Evolutionary conservation across 2,113 vertebrate genomes (phyloP).

Genomic region (Oncorhynchus gorbuscha): DNA sequence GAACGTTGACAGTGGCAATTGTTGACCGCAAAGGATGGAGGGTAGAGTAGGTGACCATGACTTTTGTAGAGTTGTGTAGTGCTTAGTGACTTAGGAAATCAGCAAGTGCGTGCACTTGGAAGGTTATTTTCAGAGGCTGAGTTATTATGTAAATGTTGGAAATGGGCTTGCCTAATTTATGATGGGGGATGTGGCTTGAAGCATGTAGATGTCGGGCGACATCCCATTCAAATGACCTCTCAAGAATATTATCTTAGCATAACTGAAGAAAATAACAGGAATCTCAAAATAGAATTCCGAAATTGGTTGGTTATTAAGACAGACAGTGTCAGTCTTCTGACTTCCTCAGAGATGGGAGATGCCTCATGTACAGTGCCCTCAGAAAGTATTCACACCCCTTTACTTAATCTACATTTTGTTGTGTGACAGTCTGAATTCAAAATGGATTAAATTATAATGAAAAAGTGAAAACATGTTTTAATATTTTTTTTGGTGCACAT

Average conservation of each 20-base stretch:
- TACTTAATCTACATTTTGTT: no score
- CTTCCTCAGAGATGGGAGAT: neutral
- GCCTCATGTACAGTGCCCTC: neutral
- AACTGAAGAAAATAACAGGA: neutral
- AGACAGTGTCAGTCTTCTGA: no score
- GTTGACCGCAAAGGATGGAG: neutral
- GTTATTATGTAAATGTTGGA: slow-evolving; percentile 67
- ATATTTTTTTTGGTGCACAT: no score
- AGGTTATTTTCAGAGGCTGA: slow-evolving; percentile 58
- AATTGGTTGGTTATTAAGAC: neutral
- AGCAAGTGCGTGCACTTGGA: slow-evolving; percentile 16
- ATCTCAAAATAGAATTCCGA: neutral
- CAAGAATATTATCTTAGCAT: neutral
- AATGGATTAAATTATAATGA: no score
- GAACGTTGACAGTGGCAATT: neutral
- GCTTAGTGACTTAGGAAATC: slow-evolving; percentile 19
- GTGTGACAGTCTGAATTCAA: no score
- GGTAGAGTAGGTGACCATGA: slow-evolving; percentile 2
- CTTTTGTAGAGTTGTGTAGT: neutral
- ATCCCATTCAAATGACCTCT: slow-evolving; percentile 38
- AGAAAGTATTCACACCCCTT: neutral
- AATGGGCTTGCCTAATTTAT: slow-evolving; percentile 66
- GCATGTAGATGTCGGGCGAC: slow-evolving; percentile 36
- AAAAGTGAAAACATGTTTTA: no score
- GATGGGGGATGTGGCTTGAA: slow-evolving; percentile 28